Percentiles rank a stretch among this genome's conserved stretches.
phyloP scores from a whole-genome alignment of 1,140 invertebrate species.

The Megalopta genalis region DNA sequence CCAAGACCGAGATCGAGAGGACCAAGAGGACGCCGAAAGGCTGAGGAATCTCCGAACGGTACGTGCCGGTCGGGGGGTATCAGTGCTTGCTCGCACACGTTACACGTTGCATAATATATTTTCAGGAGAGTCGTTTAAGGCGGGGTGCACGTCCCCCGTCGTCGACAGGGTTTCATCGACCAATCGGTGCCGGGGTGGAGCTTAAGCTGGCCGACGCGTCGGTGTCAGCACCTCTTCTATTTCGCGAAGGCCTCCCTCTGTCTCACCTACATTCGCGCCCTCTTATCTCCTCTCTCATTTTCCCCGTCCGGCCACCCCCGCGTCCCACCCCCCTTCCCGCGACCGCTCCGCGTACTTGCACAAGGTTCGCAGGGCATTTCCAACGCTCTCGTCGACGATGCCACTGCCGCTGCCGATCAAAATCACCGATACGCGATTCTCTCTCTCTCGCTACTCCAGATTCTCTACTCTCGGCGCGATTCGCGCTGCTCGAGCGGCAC shows the following conservation, averaged over 20 bases:
- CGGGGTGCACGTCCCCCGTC: slow-evolving; percentile 49
- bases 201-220: slow-evolving; percentile 70
- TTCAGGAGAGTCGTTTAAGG: slow-evolving; percentile 61
- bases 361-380: slow-evolving; percentile 30
- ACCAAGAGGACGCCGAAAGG: too few species aligned
- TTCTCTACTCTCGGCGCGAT: too few species aligned
- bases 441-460: too few species aligned
- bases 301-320: too few species aligned
- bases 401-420: slow-evolving; percentile 41
- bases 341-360: slow-evolving; percentile 8
- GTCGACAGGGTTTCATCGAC: slow-evolving; percentile 75
- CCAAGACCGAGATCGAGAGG: neutral
- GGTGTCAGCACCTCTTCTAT: slow-evolving; percentile 74
- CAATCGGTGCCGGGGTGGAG: slow-evolving; percentile 72
- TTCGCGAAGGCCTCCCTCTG: slow-evolving; percentile 67
- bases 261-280: slow-evolving; percentile 72
- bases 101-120: slow-evolving; percentile 47
- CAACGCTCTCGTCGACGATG: slow-evolving; percentile 35
- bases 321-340: too few species aligned
- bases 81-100: slow-evolving; percentile 19
- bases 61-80: slow-evolving; percentile 7
- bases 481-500: too few species aligned
- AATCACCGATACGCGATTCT: slow-evolving; percentile 26
- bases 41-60: neutral
- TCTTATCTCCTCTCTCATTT: slow-evolving; percentile 41